phyloP scores from a whole-genome alignment of 2,888 invertebrate genomes.

The Luffia ferchaultella region DNA sequence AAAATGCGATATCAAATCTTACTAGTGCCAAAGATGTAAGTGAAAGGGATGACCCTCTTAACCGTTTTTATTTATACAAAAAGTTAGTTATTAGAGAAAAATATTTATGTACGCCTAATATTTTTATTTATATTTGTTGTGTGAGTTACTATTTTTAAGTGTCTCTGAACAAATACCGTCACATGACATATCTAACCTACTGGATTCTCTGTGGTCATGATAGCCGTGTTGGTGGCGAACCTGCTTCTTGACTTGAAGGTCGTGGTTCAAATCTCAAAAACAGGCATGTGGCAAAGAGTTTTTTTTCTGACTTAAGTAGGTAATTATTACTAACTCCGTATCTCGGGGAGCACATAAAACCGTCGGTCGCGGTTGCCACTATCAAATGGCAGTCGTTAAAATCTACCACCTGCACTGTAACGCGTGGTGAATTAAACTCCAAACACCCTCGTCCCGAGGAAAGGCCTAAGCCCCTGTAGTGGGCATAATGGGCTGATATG shows the following conservation, averaged over 20 bases:
- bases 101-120: background rate
- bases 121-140: background rate
- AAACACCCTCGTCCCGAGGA: background rate
- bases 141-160: background rate
- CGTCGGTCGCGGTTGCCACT: background rate
- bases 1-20: too few species aligned
- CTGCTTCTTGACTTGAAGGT: background rate
- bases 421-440: background rate
- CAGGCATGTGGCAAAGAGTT: background rate
- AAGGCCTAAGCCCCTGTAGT: too few species aligned
- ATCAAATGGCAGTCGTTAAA: background rate
- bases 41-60: too few species aligned
- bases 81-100: too few species aligned
- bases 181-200: background rate
- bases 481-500: too few species aligned
- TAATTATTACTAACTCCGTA: background rate
- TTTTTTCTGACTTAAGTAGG: background rate
- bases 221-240: background rate
- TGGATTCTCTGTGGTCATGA: background rate
- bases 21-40: too few species aligned
- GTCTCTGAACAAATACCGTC: background rate
- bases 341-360: background rate
- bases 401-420: background rate
- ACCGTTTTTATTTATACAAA: too few species aligned
- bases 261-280: background rate